Base-by-base conservation (phyloP, 2,797 vertebrate species). In the Helicolenus hilgendorfi region DNA sequence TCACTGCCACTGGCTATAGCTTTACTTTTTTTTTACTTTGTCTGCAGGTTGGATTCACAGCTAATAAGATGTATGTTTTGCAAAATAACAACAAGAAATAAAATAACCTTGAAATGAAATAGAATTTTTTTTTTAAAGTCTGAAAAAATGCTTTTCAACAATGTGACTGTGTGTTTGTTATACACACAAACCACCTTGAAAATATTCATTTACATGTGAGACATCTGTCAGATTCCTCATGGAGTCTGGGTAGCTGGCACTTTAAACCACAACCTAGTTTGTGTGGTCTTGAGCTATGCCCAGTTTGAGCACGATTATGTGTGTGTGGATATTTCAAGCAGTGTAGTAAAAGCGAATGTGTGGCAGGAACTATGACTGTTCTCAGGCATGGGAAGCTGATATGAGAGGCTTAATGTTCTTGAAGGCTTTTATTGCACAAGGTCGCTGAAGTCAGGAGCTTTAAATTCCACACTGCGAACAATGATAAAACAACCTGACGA, bases 291-390 rank as follows among this genome's bases (percentile, higher is more conserved):
- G 27, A 83, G 85, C 78, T 72, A 83, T 88, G 87, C 33, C 86
- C 36, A 71, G 79, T 92, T 64, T 74, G 72, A 91, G 83, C 91
- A 94, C 60, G 77, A 72, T 77, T 83, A 27, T 84, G 81, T 79
- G 77, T 74, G 83, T 53, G 83, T 35, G 71, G 82, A 76, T 95
- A 94, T 96, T 96, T 97, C 76, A 64, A 90, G 92, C 82, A 18
- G 35, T 31, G 91, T 70, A 86, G 91, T 95, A 93, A 94, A 94
- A 92, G 64, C 15, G 29, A 62, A 87, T 89, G 80, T 71, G 10
- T 92, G 81, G 78, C 79, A 73, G 81, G 74, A 79, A 82, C 53
- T 72, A 67, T 83, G 88, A 87, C 83, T 81, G 82, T 86, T 88
- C 70, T 81, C 79, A 72, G 81, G 80, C 87, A 93, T 69, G 88